Conservation (phyloP, 2,888 invertebrate genomes). For the Mythimna pallens region DNA sequence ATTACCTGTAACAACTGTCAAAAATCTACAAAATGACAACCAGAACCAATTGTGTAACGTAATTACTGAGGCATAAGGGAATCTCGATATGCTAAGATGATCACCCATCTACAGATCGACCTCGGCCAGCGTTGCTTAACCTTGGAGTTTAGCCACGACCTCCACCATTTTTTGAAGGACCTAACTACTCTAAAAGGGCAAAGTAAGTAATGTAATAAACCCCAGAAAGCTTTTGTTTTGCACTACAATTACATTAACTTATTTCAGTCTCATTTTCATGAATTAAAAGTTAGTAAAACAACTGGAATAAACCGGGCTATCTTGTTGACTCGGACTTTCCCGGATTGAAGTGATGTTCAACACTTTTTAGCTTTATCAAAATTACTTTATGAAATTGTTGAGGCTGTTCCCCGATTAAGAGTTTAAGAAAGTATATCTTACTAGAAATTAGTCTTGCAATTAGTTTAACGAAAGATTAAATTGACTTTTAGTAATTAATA, state of each 20-base stretch:
- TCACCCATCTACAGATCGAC: no score
- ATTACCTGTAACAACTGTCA: no score
- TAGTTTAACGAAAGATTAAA: neutral
- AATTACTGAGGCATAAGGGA: no score
- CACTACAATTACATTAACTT: conserved; percentile 46
- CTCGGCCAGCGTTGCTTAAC: no score
- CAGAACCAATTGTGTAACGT: no score
- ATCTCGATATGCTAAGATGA: no score
- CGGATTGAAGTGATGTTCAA: conserved; percentile 36
- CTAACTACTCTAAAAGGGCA: conserved; percentile 6
- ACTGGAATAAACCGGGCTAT: conserved; percentile 41
- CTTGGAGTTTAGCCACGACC: no score
- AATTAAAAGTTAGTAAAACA: conserved; percentile 56
- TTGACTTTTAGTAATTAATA: neutral
- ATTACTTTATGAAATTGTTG: conserved; percentile 53
- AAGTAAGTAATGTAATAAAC: conserved; percentile 25
- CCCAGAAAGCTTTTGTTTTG: conserved; percentile 34
- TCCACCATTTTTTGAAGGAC: neutral
- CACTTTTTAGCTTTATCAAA: conserved; percentile 47
- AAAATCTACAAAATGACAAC: no score
- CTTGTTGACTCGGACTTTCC: conserved; percentile 45
- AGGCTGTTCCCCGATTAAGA: conserved; percentile 14
- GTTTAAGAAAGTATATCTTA: conserved; percentile 16
- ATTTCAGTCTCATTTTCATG: conserved; percentile 39
- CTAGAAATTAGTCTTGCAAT: neutral